Evolutionary conservation across 2,888 invertebrate genomes (phyloP).

Genomic region (Hedya salicella): DNA sequence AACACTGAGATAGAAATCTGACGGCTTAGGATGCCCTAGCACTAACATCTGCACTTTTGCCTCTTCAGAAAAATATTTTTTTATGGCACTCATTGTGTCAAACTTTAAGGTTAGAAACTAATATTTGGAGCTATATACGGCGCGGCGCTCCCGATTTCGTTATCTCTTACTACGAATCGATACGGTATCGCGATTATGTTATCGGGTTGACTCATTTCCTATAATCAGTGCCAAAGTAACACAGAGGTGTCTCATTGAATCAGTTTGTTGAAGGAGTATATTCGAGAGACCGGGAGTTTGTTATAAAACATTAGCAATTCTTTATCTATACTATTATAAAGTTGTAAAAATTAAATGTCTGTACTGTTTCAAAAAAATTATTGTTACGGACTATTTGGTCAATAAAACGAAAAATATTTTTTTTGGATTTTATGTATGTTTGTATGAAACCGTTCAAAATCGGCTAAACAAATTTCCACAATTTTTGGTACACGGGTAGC

Average conservation of each 20-base stretch:
- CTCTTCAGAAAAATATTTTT: conserved; percentile 70
- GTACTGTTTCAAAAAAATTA: too few relatives aligned
- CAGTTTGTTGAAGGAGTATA: neutral
- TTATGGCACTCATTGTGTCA: conserved; percentile 66
- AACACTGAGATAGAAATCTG: conserved; percentile 73
- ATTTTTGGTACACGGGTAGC: too few relatives aligned
- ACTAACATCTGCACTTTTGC: conserved; percentile 62
- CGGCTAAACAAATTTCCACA: too few relatives aligned
- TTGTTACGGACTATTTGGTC: too few relatives aligned
- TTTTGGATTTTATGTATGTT: too few relatives aligned
- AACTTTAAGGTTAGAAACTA: conserved; percentile 35
- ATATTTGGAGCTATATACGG: conserved; percentile 34
- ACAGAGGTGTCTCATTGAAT: conserved; percentile 9
- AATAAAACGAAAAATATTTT: too few relatives aligned
- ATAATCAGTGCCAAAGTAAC: conserved; percentile 33
- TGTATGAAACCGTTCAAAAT: too few relatives aligned
- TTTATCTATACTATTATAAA: too few relatives aligned
- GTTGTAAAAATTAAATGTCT: too few relatives aligned
- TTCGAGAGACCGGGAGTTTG: neutral
- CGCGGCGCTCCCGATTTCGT: conserved; percentile 35
- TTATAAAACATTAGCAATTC: too few relatives aligned
- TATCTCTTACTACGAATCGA: conserved; percentile 45
- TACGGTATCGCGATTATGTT: conserved; percentile 39
- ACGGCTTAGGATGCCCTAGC: conserved; percentile 67
- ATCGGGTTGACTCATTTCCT: conserved; percentile 44